Base-by-base conservation (phyloP, 1,140 invertebrate species). In the Pseudomyrmex cubaensis region DNA sequence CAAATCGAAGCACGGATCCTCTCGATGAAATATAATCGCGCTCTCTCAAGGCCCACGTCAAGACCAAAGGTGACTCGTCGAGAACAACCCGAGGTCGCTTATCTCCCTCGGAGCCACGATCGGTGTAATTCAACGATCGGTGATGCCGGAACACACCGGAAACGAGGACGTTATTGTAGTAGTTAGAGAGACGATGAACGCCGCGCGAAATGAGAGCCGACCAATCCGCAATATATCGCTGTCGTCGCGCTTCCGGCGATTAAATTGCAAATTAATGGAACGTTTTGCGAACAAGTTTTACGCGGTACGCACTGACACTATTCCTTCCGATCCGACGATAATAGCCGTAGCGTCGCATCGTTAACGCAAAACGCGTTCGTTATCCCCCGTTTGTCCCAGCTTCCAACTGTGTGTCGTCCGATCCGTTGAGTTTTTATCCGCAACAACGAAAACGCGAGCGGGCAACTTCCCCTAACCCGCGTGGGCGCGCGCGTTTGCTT, bases 11-110 rank as follows among this genome's bases (percentile, higher is more conserved):
- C 80, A 63, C 63, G 66, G 35, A 67, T 54, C 48, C 64, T 83
- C 64, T 85, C 87, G 87, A 88, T 88, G 82, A 84, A 67, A 76
- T 80, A 80, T 59, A 80, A 80, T 80, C 80, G 85, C 17, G 70
- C 74, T 69, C 85, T 87, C 69, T 76, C 67, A 35, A 35, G 75
- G 73, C 70, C 75, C 63, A 69, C 86, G 73, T 87, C 86, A 84
- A 72, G 82, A 78, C 54, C 86, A 87, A 87, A 87, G 85, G 74
- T 74, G 86, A 84, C 85, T 87, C 44, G 75, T 78, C 85, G 61
- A 66, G 73, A 73, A 35, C 20, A 61, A 57, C n/a, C 15, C 50
- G 74, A 62, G 69, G 25, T 74, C 80, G 69, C 75, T 87, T 84
- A 86, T 87, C 86, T 87, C 67, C 72, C 85, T 87, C 61, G 69